Conservation (phyloP, 2,888 invertebrate genomes). For the Oxytorus armatus region DNA sequence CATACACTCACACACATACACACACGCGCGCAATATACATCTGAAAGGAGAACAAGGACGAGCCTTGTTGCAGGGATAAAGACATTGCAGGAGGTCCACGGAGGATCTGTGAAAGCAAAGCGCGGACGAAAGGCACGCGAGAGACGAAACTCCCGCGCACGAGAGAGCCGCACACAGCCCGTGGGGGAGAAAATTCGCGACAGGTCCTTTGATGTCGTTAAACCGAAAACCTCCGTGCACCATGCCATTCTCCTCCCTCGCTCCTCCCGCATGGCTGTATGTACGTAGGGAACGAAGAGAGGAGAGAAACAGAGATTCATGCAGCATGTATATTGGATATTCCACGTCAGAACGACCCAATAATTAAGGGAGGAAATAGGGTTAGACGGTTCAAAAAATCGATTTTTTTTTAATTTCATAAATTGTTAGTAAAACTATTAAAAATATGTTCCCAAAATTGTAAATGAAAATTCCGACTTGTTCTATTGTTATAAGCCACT, state of each 20-base stretch:
- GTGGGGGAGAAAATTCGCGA: conserved; percentile 74
- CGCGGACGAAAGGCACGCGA: conserved; percentile 48
- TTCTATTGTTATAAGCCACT: too few species aligned
- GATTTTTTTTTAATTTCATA: too few species aligned
- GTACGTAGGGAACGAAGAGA: conserved; percentile 32
- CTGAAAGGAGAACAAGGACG: conserved; percentile 11
- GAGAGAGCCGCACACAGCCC: conserved; percentile 29
- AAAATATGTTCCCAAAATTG: too few species aligned
- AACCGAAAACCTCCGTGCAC: conserved; percentile 74
- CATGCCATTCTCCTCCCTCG: too few species aligned
- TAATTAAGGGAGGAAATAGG: too few species aligned
- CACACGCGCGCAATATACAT: conserved; percentile 20
- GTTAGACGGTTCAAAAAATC: too few species aligned
- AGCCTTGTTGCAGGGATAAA: conserved; percentile 4
- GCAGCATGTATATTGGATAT: too few species aligned
- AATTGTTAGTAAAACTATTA: too few species aligned
- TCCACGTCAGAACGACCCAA: too few species aligned
- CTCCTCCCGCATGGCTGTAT: conserved; percentile 21
- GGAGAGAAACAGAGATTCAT: conserved; percentile 32
- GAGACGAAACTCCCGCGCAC: conserved; percentile 45
- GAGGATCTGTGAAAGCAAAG: conserved; percentile 54
- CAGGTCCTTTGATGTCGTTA: conserved; percentile 78
- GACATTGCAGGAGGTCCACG: conserved; percentile 42
- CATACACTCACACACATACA: too few species aligned
- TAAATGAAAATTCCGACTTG: too few species aligned